phyloP scores from a whole-genome alignment of 1,140 invertebrate species.

The Atta cephalotes region DNA sequence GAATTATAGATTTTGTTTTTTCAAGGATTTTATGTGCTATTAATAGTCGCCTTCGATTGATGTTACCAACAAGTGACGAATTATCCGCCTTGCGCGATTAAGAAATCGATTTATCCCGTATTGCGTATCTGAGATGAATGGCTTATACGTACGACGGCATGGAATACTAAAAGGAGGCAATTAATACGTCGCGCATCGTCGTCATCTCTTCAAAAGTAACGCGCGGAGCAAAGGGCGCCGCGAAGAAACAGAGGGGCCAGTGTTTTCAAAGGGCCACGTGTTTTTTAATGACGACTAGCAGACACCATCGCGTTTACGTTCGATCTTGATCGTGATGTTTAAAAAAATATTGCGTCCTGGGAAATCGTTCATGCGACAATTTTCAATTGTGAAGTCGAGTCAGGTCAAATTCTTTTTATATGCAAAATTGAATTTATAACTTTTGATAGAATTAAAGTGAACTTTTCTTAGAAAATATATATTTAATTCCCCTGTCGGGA shows the following conservation, averaged over 20 bases:
- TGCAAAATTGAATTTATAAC: not conserved
- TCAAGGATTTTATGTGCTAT: conserved; percentile 1
- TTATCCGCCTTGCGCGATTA: conserved; percentile 50
- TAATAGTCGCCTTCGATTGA: conserved; percentile 5
- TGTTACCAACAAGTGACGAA: conserved; percentile 32
- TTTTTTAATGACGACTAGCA: conserved; percentile 79
- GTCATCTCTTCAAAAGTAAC: conserved; percentile 69
- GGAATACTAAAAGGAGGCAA: conserved; percentile 63
- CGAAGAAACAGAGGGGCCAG: conserved; percentile 76
- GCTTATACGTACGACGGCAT: conserved; percentile 15
- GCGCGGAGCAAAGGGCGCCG: conserved; percentile 69
- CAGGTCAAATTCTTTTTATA: not conserved
- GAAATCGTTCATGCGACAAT: conserved; percentile 42
- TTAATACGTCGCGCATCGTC: conserved; percentile 74
- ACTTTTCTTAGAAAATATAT: not conserved
- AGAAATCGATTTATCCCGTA: conserved; percentile 33
- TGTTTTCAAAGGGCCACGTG: conserved; percentile 79
- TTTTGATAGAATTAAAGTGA: not conserved
- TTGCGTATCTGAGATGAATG: conserved; percentile 43
- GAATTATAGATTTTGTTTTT: not conserved
- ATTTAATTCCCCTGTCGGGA: not conserved
- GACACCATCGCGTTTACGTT: conserved; percentile 68
- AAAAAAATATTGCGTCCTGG: conserved; percentile 29
- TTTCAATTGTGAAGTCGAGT: conserved; percentile 13
- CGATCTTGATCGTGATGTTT: conserved; percentile 64